Evolutionary conservation across 2,888 invertebrate species (phyloP), one percentile per base, ranked within the genome.

Genomic region (Lepidochrysops patricia): DNA sequence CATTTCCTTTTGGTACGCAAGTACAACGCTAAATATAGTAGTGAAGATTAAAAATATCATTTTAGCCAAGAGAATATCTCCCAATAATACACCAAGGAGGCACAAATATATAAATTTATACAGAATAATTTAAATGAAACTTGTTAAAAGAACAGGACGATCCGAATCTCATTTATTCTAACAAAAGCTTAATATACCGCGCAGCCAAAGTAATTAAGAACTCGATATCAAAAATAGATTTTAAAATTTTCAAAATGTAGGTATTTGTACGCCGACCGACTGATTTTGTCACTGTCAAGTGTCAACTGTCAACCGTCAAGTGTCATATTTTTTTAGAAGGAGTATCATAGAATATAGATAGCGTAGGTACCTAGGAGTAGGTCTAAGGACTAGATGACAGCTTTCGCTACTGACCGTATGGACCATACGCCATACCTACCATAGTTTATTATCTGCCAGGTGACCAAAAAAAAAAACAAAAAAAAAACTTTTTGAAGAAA

Each of bases 1-100:
- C 75, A 95, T 84, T 72, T 94, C 94, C 69, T 90, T 90, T 75
- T 93, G 93, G 61, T 76, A 87, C 0, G 82, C 86, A 25, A 89
- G 78, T 60, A 84, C 85, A 7, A 76, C 73, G 66, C 82, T 80
- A 61, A 86, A 80, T 63, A 85, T 78, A 60, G 78, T 74, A 2
- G 72, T 65, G n/a, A 87, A 63, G 65, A 82, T 77, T 63, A 82
- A 60, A 60, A 79, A 82, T 19, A 77, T 73, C 86, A 87, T 87
- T 72, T 19, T 43, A 23, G 1, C 3, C 1, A 2, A 43, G 9
- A 43, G 1, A 2, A 12, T 19, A 19, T 23, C 19, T 19, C 15
- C 52, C 6, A n/a, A 5, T 1, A 15, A 27, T 12, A 27, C 27
- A 27, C 27, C n/a, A n/a, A 43, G 19, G 2, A 9, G 9, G 9